Evolutionary conservation across 2,113 vertebrate genomes (phyloP), one percentile per base, ranked within the genome.

Genomic region (Tachysurus fulvidraco): DNA sequence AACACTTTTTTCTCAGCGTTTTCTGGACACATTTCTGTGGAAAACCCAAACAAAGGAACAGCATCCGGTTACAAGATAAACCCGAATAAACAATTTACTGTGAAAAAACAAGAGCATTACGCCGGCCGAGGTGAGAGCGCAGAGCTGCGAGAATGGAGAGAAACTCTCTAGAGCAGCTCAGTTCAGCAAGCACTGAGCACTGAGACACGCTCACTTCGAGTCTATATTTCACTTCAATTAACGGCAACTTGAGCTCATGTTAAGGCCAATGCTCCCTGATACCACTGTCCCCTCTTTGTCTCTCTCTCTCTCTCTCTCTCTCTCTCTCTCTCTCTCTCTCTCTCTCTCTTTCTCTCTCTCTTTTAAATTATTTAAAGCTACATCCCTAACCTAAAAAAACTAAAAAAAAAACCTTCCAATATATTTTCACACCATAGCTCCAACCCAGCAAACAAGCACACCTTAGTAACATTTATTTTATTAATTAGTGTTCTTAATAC

Each of bases 151-250:
- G 71, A 74, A 44, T 14, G 23, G 21, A 50, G 69, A 46, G 41
- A 73, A 46, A 73, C 28, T 77, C 74, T 50, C n/a, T 3, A 11
- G 23, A 79, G 54, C 52, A 57, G 4, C 59, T 59, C 30, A 41
- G 4, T 59, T 80, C 78, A 60, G 76, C 76, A 52, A 78, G 76
- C 52, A 77, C 52, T 36, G 74, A 77, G 41, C 28, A 46, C 71
- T 11, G 46, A 54, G 50, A 25, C 76, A 78, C 11, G 12, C 76
- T 36, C 8, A 30, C 44, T 23, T 74, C 8, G 36, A 23, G 71
- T 41, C 16, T 36, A 71, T 16, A 9, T n/a, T 30, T 30, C n/a
- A 36, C 4, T 5, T 16, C 46, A 12, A 36, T 69, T 19, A 7
- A 69, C 1, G n/a, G 0, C 2, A 7, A 16, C 5, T 9, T 7